These are phyloP conservation scores for Eonycteris spelaea DNA, from an alignment of 2,113 vertebrate genomes.

Conservation along the genomic window DNA sequence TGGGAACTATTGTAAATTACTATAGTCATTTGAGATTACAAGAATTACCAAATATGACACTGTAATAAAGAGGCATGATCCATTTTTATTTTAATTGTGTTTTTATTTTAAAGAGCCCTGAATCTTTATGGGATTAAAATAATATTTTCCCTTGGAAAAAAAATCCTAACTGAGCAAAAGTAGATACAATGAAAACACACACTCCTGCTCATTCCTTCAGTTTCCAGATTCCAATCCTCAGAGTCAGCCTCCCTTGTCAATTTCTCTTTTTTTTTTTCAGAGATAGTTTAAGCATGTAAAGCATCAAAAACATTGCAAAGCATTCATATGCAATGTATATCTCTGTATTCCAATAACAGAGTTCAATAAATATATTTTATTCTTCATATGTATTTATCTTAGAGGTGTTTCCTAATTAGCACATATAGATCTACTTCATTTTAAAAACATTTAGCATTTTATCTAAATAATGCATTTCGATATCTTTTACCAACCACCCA, in stretches of 20 bases:
- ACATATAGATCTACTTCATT: background rate
- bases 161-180: background rate
- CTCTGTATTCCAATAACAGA: background rate
- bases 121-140: background rate
- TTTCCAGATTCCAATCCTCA: background rate
- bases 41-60: background rate
- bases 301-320: background rate
- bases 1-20: background rate
- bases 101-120: background rate
- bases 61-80: background rate
- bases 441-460: background rate
- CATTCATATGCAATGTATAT: accelerated
- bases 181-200: background rate
- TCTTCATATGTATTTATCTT: background rate
- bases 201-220: accelerated
- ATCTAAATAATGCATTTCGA: background rate
- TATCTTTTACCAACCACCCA: background rate
- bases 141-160: background rate
- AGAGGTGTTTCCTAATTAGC: background rate
- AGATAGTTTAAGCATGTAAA: background rate
- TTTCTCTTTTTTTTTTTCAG: background rate
- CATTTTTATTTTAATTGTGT: background rate
- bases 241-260: too few species aligned
- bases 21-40: background rate
- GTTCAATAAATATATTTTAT: background rate